Evolutionary conservation across 2,888 invertebrate genomes (phyloP).

Genomic region (Pilophorus perplexus): DNA sequence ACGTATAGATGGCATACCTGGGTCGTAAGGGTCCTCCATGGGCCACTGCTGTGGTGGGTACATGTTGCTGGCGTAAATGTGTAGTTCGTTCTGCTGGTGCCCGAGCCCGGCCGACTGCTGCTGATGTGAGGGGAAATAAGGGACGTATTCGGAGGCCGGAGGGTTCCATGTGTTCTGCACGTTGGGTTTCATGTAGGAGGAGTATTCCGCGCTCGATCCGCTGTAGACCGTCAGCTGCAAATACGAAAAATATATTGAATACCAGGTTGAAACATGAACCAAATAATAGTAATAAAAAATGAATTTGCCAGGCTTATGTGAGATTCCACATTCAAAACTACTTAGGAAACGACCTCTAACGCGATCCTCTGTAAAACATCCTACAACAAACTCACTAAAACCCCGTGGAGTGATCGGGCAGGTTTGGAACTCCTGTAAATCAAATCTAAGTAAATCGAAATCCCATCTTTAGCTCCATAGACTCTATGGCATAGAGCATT

Average conservation of each 20-base stretch:
- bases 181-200: conserved; percentile 23
- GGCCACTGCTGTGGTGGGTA: conserved; percentile 40
- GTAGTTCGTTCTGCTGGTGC: conserved; percentile 12
- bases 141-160: conserved; percentile 14
- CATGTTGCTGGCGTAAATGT: conserved; percentile 35
- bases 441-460: too few species aligned
- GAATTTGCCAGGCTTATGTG: too few species aligned
- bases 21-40: conserved; percentile 43
- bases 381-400: too few species aligned
- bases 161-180: conserved; percentile 12
- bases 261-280: not conserved
- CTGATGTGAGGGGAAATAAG: not conserved
- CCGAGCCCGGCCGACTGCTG: not conserved
- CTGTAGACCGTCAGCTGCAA: conserved; percentile 29
- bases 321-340: too few species aligned
- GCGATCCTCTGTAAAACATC: too few species aligned
- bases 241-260: not conserved
- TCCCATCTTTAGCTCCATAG: too few species aligned
- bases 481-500: too few species aligned
- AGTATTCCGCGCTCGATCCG: conserved; percentile 7
- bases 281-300: too few species aligned
- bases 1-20: too few species aligned
- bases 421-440: too few species aligned
- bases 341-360: too few species aligned
- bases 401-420: too few species aligned